Percentiles rank a stretch among this genome's conserved stretches.
Evolutionary conservation across 2,888 invertebrate species (phyloP).

Genomic region (Polyommatus icarus): DNA sequence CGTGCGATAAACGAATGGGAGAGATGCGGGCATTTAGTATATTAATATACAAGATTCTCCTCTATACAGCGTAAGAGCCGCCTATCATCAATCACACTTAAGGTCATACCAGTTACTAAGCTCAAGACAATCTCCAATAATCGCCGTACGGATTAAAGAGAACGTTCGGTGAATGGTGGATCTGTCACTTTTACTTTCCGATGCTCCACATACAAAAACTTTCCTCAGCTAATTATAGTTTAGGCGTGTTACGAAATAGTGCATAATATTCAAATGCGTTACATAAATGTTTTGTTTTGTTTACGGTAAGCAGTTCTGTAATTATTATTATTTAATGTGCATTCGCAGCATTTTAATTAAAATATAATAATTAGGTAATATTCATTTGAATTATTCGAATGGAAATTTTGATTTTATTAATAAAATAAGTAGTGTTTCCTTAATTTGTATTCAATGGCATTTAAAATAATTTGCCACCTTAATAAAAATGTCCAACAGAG

Average conservation of each 20-base stretch:
- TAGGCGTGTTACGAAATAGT: not conserved
- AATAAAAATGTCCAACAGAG: too few relatives aligned
- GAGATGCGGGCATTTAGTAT: too few relatives aligned
- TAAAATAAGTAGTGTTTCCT: too few relatives aligned
- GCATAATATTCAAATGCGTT: conserved; percentile 6
- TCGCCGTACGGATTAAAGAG: not conserved
- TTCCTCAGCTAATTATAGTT: conserved; percentile 14
- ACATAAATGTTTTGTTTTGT: not conserved
- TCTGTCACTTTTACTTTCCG: conserved; percentile 31
- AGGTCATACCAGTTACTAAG: not conserved
- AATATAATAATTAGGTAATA: too few relatives aligned
- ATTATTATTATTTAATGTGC: too few relatives aligned
- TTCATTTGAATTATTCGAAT: too few relatives aligned
- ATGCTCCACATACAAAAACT: conserved; percentile 27
- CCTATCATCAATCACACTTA: not conserved
- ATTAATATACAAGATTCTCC: too few relatives aligned
- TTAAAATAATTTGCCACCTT: too few relatives aligned
- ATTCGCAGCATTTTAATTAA: too few relatives aligned
- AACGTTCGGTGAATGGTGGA: conserved; percentile 26
- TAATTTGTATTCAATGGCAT: too few relatives aligned
- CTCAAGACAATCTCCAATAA: conserved; percentile 1
- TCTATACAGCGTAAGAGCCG: not conserved
- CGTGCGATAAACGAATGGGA: too few relatives aligned
- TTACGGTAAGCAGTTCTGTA: not conserved
- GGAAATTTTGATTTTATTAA: too few relatives aligned